phyloP scores from a whole-genome alignment of 2,888 invertebrate genomes.

The Caprella mutica region DNA sequence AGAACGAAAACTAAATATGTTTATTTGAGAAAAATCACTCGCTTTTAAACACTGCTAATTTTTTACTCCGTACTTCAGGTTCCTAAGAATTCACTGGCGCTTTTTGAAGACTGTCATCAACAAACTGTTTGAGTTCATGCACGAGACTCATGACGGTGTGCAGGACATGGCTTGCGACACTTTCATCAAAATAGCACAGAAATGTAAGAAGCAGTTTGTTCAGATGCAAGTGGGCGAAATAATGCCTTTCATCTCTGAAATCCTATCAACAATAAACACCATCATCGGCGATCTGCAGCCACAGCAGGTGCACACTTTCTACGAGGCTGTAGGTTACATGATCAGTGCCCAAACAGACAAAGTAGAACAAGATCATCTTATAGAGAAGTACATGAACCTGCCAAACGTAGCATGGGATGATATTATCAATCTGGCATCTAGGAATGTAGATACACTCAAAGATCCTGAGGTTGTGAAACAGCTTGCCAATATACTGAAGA shows the following conservation, averaged over 20 bases:
- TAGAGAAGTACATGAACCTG: constrained; percentile 92
- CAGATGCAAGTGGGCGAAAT: constrained; percentile 69
- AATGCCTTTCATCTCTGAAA: constrained; percentile 97
- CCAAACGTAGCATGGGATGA: constrained; percentile 99
- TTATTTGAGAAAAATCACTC: too few relatives aligned
- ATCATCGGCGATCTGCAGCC: constrained; percentile 98
- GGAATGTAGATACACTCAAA: constrained; percentile 88
- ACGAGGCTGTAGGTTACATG: constrained; percentile 99
- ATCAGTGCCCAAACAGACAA: constrained; percentile 90
- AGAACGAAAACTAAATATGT: too few relatives aligned
- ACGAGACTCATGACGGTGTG: constrained; percentile 98
- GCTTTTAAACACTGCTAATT: too few relatives aligned
- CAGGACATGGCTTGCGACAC: constrained; percentile 99
- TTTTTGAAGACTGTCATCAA: constrained; percentile 99
- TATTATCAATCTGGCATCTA: constrained; percentile 85
- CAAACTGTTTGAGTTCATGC: constrained; percentile 99
- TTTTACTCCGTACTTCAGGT: constrained; percentile 45
- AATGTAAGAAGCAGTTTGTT: constrained; percentile 96
- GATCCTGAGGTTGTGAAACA: constrained; percentile 95
- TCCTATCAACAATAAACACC: constrained; percentile 84
- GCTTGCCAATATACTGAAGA: constrained; percentile 93
- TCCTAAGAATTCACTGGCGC: constrained; percentile 98
- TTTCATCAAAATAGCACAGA: constrained; percentile 97
- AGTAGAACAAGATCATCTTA: constrained; percentile 79
- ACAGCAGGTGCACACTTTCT: constrained; percentile 95